Base-by-base conservation (phyloP, 2,797 vertebrate genomes). In the Smutsia temminckii region DNA sequence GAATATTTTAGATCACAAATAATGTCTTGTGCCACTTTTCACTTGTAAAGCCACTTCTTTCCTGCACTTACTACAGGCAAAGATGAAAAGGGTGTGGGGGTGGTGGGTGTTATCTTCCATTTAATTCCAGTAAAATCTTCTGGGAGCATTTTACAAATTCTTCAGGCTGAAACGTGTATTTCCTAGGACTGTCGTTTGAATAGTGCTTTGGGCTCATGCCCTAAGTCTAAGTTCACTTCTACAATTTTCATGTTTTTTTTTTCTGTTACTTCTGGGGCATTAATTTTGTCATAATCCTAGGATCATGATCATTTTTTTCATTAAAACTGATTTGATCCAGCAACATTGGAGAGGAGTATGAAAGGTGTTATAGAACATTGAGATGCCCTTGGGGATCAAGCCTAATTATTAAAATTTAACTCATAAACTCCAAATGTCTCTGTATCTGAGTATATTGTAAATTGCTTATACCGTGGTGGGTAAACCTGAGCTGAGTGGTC, bases 231-330 rank as follows among this genome's bases (percentile, higher is more conserved):
- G 57, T 37, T 86, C 7, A 88, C 13, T 79, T 85, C 37, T 84
- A 68, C 14, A 79, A 13, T 93, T 91, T 95, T 72, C 23, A 17
- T 79, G 66, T 85, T n/a, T 80, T 86, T 80, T 86, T 40, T 59
- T 79, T 18, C 13, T 46, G 18, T 77, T 83, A 61, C 34, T 81
- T 46, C 21, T 17, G 34, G 57, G 18, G 14, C 25, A 42, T 68
- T 34, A 13, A 72, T 49, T 88, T 92, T 18, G 20, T 78, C 23
- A 20, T 69, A 14, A 46, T 79, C n/a, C 27, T 92, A 68, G n/a
- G 40, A 49, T 80, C 40, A 3, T 63, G 8, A 13, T 71, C 75
- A 53, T 57, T 79, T 89, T 93, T 77, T 51, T 46, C 46, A 85
- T 85, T 69, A 77, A 34, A 63, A 57, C n/a, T 71, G 57, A 59